Percentiles rank a stretch among this genome's conserved stretches.
Conservation (phyloP, 2,888 invertebrate species). For the Cheilosia impressa region DNA sequence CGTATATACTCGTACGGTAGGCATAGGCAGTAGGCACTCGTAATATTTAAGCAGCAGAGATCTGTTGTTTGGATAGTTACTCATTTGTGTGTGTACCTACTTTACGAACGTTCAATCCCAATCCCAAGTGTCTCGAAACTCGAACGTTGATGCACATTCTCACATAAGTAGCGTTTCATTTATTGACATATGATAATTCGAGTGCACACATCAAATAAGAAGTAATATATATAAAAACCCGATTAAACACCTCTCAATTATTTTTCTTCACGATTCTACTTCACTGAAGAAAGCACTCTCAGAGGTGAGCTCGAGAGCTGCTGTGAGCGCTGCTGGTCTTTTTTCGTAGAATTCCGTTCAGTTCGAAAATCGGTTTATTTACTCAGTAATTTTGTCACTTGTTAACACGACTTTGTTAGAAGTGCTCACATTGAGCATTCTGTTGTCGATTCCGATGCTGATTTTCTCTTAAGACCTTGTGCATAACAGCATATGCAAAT, state of each 20-base stretch:
- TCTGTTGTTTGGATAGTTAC: conserved; percentile 49
- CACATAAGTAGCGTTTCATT: conserved; percentile 57
- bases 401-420: conserved; percentile 73
- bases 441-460: conserved; percentile 59
- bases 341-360: conserved; percentile 67
- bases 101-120: conserved; percentile 33
- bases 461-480: conserved; percentile 59
- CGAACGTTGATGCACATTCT: conserved; percentile 33
- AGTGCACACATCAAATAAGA: conserved; percentile 70
- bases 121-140: conserved; percentile 23
- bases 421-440: conserved; percentile 58
- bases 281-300: conserved; percentile 61
- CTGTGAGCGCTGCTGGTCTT: conserved; percentile 70
- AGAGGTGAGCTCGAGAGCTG: conserved; percentile 50
- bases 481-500: conserved; percentile 65
- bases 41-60: conserved; percentile 44
- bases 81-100: conserved; percentile 46
- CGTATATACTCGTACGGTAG: too few species aligned
- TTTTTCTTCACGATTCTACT: conserved; percentile 77
- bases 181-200: conserved; percentile 76
- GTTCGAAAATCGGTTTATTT: conserved; percentile 64
- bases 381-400: conserved; percentile 66
- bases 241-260: conserved; percentile 84
- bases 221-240: conserved; percentile 79
- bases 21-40: too few species aligned